A percentile compares a stretch with the other conserved stretches of the same genome.
Evolutionary conservation across 2,113 vertebrate species (phyloP).

Genomic region (Stigmatopora argus): DNA sequence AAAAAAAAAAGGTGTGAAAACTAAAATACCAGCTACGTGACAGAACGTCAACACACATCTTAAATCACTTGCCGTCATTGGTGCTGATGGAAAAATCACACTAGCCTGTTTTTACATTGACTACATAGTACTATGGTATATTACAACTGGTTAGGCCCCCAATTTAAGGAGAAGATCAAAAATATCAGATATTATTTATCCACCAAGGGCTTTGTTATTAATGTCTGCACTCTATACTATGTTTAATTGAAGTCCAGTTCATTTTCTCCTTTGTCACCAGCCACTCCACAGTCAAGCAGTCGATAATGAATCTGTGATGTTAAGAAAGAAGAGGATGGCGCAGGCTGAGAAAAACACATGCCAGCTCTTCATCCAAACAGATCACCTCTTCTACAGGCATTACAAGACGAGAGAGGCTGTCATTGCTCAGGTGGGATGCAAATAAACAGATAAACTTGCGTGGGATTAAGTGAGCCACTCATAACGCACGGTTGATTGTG

Average conservation of each 20-base stretch:
- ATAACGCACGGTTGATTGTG: not conserved
- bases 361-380: slow-evolving; percentile 96
- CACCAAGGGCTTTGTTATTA: slow-evolving; percentile 26
- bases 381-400: slow-evolving; percentile 92
- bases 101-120: too few relatives aligned
- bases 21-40: too few relatives aligned
- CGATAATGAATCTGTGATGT: slow-evolving; percentile 65
- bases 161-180: slow-evolving; percentile 24
- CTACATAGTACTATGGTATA: too few relatives aligned
- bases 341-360: slow-evolving; percentile 93
- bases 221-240: slow-evolving; percentile 18
- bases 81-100: too few relatives aligned
- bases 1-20: too few relatives aligned
- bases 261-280: slow-evolving; percentile 24
- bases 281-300: slow-evolving; percentile 33
- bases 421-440: slow-evolving; percentile 71
- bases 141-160: not conserved
- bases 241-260: slow-evolving; percentile 42
- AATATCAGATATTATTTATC: slow-evolving; percentile 50
- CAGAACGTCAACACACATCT: too few relatives aligned
- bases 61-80: too few relatives aligned
- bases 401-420: slow-evolving; percentile 95
- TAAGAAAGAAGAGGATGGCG: slow-evolving; percentile 86
- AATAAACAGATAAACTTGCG: not conserved
- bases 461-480: not conserved